Evolutionary conservation across 2,797 vertebrate species (phyloP), one percentile per base, ranked within the genome.

Genomic region (Sandelia bainsii): DNA sequence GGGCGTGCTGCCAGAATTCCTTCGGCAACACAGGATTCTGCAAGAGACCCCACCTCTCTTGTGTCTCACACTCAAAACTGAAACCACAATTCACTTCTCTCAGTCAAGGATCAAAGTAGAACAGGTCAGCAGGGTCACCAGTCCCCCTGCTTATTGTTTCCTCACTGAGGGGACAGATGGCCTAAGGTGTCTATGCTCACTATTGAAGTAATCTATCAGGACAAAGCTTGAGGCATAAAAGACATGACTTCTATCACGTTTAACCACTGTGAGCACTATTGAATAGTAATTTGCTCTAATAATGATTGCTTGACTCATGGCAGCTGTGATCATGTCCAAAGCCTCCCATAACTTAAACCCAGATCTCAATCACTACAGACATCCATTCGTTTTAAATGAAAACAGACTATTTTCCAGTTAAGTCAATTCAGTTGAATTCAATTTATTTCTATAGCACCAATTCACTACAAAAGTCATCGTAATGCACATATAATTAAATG

Each of bases 91-190:
- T 73, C 77, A 82, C 85, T 78, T 87, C 74, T 83, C 77, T 83
- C 45, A 71, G 68, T 72, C 58, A n/a, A 40, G 76, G 86, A 93
- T 94, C 89, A 94, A 93, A 95, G 93, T 59, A 37, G 68, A 73
- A 20, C 13, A 72, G 92, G 86, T 91, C 91, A 88, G 29, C 25
- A 45, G 78, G 89, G 91, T 90, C 80, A 14, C 56, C 32, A 53
- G 54, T 66, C 71, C 72, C 79, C 78, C 53, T 73, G 70, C 73
- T 86, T 69, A 81, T 82, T 85, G 80, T 83, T 91, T 89, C 81
- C 79, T 85, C 52, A 52, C 59, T 61, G 66, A 72, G 27, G 80
- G 81, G 67, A 72, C 61, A 63, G 81, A 83, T 76, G 77, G 70
- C 87, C 87, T 74, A 71, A 85, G 76, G 86, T 85, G 84, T 86